These are phyloP conservation scores for Montipora capricornis DNA, from an alignment of 64 coral and sea anemone species.

Conservation along the genomic window DNA sequence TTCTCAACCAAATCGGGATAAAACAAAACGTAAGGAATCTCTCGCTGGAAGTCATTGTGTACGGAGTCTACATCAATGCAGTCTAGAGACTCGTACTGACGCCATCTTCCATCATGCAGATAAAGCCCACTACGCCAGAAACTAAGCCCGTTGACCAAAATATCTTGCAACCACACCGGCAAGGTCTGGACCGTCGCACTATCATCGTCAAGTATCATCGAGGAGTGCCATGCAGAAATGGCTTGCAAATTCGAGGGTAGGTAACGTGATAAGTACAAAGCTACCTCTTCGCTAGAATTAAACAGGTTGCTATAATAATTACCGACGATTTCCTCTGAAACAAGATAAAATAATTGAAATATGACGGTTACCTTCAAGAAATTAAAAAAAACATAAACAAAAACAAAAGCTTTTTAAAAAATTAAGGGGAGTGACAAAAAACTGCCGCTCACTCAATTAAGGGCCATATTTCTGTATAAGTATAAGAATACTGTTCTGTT, in stretches of 20 bases:
- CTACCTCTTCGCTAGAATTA: conserved; percentile 79
- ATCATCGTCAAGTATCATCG: conserved; percentile 59
- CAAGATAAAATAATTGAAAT: neutral
- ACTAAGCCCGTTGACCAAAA: conserved; percentile 75
- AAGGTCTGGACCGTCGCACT: conserved; percentile 16
- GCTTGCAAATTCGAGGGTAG: conserved; percentile 40
- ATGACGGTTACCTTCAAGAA: neutral
- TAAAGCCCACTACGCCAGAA: conserved; percentile 82
- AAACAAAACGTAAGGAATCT: conserved; percentile 76
- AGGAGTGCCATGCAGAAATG: conserved; percentile 66
- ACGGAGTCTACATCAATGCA: conserved; percentile 83
- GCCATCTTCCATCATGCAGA: conserved; percentile 75
- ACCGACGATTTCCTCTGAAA: conserved; percentile 71
- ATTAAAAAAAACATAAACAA: too few relatives aligned
- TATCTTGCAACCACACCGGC: conserved; percentile 69
- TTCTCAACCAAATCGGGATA: conserved; percentile 79
- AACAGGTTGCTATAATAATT: conserved; percentile 88
- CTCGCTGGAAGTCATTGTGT: conserved; percentile 82
- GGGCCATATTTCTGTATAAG: too few relatives aligned
- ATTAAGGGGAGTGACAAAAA: too few relatives aligned
- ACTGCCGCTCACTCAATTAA: too few relatives aligned
- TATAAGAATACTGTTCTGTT: too few relatives aligned
- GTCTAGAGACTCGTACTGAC: conserved; percentile 78
- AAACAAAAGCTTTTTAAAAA: too few relatives aligned
- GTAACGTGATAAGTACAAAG: conserved; percentile 52